Conservation (phyloP, 2,888 invertebrate genomes). For the Drosophila suboccidentalis region DNA sequence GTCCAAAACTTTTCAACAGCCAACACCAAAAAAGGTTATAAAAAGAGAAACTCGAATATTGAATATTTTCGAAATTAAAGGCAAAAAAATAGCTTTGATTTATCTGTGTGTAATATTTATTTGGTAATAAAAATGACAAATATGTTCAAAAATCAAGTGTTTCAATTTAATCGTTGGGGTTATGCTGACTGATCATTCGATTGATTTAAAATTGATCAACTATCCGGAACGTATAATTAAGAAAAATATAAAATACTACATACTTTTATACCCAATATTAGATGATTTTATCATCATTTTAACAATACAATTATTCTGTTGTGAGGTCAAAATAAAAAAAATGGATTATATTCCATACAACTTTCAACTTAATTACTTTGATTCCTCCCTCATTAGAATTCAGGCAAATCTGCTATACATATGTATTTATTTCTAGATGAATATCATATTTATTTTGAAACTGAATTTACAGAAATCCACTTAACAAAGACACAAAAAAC, state of each 20-base stretch:
- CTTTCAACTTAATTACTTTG: no score
- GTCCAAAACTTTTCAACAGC: slow-evolving; percentile 1
- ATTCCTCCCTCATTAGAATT: neutral
- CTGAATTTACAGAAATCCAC: slow-evolving; percentile 20
- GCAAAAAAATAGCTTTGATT: slow-evolving; percentile 48
- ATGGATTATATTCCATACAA: no score
- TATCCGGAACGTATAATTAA: no score
- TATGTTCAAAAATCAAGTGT: slow-evolving; percentile 21
- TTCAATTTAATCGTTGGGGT: neutral
- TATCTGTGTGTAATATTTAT: slow-evolving; percentile 66
- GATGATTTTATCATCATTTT: no score
- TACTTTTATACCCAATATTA: neutral
- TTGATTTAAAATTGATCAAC: no score
- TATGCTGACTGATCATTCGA: no score
- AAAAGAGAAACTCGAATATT: slow-evolving; percentile 13
- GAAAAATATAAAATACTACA: no score
- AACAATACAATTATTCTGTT: no score
- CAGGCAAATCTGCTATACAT: neutral
- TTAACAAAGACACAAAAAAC: slow-evolving; percentile 28
- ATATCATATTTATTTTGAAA: slow-evolving; percentile 21
- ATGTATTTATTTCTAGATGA: neutral
- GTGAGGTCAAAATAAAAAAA: no score
- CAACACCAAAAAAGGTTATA: slow-evolving; percentile 2
- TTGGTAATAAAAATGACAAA: slow-evolving; percentile 54
- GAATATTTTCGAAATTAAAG: slow-evolving; percentile 16